Evolutionary conservation across 2,113 vertebrate genomes (phyloP).

Genomic region (Pithys albifrons): DNA sequence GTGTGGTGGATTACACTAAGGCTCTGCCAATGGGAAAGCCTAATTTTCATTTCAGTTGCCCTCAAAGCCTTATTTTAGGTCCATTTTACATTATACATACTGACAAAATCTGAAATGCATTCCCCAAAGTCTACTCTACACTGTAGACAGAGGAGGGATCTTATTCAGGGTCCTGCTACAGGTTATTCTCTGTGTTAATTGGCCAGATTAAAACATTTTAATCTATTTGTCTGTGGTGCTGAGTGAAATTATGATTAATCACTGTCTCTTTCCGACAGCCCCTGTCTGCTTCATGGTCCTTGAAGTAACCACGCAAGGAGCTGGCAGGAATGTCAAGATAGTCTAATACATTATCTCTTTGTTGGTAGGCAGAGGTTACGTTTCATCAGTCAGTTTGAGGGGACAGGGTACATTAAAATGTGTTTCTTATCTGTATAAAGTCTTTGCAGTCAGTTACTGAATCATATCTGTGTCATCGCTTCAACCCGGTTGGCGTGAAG

Average conservation of each 20-base stretch:
- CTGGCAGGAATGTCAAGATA: neutral
- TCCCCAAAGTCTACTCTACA: neutral
- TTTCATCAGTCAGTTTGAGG: constrained; percentile 25
- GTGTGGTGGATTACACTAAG: neutral
- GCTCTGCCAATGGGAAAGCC: neutral
- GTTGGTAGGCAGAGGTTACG: neutral
- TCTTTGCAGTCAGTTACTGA: constrained; percentile 25
- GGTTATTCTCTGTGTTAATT: neutral
- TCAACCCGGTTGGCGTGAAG: neutral
- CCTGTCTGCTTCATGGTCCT: neutral
- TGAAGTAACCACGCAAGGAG: neutral
- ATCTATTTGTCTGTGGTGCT: neutral
- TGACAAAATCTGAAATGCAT: neutral
- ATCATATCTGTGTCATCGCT: neutral
- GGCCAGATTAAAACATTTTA: constrained; percentile 9
- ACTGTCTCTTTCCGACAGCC: neutral
- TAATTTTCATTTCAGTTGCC: neutral
- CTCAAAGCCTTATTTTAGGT: neutral
- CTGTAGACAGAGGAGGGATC: neutral
- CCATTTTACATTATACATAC: neutral
- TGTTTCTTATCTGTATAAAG: neutral
- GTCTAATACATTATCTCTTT: neutral
- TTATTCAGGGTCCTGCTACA: neutral
- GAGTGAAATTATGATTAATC: neutral
- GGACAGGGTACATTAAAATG: neutral